phyloP scores from a whole-genome alignment of 2,888 invertebrate species.

The Iphiclides podalirius region DNA sequence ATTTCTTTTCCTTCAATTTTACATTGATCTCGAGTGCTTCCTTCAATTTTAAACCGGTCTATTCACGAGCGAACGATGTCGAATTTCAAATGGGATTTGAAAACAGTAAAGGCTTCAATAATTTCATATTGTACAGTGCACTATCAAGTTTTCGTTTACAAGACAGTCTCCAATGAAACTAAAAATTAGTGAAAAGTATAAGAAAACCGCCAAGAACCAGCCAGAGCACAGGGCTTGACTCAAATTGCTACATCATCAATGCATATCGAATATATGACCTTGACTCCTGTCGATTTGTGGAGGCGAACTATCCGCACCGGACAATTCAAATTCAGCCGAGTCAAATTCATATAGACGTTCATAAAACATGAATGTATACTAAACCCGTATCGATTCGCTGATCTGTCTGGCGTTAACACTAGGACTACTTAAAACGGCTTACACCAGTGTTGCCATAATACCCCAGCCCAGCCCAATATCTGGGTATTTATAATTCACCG shows the following conservation, averaged over 20 bases:
- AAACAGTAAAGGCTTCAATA: too few species aligned
- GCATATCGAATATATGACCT: not conserved
- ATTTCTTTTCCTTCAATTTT: too few species aligned
- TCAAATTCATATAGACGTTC: conserved; percentile 27
- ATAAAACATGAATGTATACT: conserved; percentile 24
- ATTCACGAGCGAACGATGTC: too few species aligned
- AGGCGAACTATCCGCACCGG: too few species aligned
- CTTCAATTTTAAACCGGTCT: too few species aligned
- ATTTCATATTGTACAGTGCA: too few species aligned
- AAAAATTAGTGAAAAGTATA: too few species aligned
- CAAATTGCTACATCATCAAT: conserved; percentile 34
- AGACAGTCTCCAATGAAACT: too few species aligned
- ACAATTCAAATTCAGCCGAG: conserved; percentile 27
- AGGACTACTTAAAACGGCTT: not conserved
- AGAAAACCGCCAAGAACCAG: conserved; percentile 32
- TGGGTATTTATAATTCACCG: not conserved
- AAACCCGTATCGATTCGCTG: conserved; percentile 23
- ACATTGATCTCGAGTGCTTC: too few species aligned
- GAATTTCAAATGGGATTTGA: too few species aligned
- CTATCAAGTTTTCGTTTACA: too few species aligned
- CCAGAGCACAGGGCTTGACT: conserved; percentile 42
- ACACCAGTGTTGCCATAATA: not conserved
- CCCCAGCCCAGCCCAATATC: too few species aligned
- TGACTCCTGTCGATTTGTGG: not conserved
- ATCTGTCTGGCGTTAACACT: not conserved